A percentile compares a stretch with the other conserved stretches of the same genome.
Evolutionary conservation across 2,113 vertebrate species (phyloP).

Genomic region (Pollimyrus isidori): DNA sequence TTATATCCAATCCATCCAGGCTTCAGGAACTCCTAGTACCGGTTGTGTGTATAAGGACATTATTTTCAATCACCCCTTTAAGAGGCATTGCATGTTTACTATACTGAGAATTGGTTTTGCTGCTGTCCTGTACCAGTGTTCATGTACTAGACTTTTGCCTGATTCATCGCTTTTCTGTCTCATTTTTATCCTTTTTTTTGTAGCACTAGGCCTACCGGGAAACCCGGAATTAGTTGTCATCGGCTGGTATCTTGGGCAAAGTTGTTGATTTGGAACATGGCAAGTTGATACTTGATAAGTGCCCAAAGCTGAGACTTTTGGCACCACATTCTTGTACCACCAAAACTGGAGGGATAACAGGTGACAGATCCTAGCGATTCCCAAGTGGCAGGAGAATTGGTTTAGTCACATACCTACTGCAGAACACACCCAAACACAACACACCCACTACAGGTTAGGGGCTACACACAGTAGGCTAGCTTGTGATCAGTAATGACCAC

Average conservation of each 20-base stretch:
- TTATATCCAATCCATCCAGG: background rate
- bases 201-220: background rate
- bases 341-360: background rate
- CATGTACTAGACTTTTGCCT: background rate
- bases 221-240: background rate
- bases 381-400: background rate
- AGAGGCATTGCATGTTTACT: background rate
- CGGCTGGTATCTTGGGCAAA: background rate
- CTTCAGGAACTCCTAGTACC: background rate
- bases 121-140: background rate
- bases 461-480: background rate
- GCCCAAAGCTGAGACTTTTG: background rate
- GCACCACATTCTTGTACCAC: background rate
- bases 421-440: background rate
- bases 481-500: background rate
- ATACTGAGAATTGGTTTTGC: background rate
- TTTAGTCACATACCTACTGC: background rate
- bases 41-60: background rate
- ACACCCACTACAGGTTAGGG: background rate
- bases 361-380: background rate
- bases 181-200: background rate
- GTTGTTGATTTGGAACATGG: background rate
- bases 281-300: background rate
- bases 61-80: background rate
- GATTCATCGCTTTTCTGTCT: background rate